phyloP scores from a whole-genome alignment of 2,113 vertebrate genomes.

The Rhabdomys dilectus region DNA sequence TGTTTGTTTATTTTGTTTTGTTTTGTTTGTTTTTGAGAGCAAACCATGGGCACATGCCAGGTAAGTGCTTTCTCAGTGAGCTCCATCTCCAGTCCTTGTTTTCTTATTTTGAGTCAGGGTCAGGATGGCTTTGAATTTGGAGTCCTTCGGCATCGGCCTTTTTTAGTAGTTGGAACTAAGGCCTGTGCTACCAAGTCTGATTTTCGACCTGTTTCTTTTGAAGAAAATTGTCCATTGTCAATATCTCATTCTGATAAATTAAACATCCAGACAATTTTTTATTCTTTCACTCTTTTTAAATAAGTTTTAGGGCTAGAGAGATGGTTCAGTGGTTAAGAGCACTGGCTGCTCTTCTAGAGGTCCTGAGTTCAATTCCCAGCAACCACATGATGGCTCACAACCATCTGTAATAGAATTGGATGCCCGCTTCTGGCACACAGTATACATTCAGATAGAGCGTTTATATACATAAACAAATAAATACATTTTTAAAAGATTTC shows the following conservation, averaged over 20 bases:
- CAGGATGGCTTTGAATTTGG: background rate
- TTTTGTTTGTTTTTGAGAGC: background rate
- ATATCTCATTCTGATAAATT: background rate
- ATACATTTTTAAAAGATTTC: no score
- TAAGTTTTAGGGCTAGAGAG: no score
- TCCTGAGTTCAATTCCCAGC: no score
- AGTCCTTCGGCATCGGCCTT: background rate
- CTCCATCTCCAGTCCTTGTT: background rate
- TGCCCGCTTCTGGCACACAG: no score
- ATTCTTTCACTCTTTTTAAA: background rate
- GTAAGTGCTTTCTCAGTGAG: background rate
- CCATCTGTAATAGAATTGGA: no score
- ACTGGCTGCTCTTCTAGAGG: no score
- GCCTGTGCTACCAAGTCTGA: background rate
- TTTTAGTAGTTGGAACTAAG: background rate
- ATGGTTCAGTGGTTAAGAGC: no score
- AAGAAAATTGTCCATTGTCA: background rate
- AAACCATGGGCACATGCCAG: background rate
- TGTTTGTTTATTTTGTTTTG: no score
- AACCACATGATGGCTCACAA: no score
- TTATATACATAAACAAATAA: no score
- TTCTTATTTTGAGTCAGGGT: background rate
- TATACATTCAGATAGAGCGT: no score
- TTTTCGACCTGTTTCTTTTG: constrained; percentile 9
- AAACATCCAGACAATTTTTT: background rate